Base-by-base conservation (phyloP, 2,797 vertebrate species). In the Luscinia luscinia region DNA sequence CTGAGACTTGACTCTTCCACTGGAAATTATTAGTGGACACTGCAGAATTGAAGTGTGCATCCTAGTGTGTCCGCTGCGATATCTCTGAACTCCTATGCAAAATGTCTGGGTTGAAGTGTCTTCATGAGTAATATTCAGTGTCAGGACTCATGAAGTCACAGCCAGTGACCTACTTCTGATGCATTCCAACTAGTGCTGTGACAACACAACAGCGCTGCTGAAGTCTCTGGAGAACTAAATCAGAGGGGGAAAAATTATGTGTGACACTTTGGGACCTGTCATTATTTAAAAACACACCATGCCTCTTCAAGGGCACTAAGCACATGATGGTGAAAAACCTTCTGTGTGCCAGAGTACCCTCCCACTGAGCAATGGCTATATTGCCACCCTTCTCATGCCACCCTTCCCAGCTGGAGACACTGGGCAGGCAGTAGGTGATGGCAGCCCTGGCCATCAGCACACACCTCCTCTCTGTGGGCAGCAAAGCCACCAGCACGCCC, bases 1-100 rank as follows among this genome's bases (percentile, higher is more conserved):
- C 41, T 54, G 43, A 80, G 69, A 59, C 43, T 73, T 0, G 5
- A 45, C 88, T 90, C 23, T 93, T 91, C 80, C 90, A 38, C 30
- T 94, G 91, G 94, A 95, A 96, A 96, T 95, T 84, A 82, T 91
- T 41, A 93, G 83, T 73, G 91, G 93, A 93, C 46, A 24, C 49
- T 46, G 55, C 12, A 89, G 67, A 92, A 94, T 52, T 66, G 76
- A 30, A 90, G 49, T 58, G 83, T 2, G 57, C 89, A 84, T 81
- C 87, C 78, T 61, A 84, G 76, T 0, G 0, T 1, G 0, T 90
- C 66, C 63, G 88, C 75, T 87, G 72, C 0, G 0, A 28, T 70
- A 43, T 26, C 73, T 84, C 80, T 84, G 3, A 95, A 84, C 77
- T 88, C 51, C 87, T 77, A 57, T 94, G 89, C 84, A 94, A 92